Evolutionary conservation across 2,797 vertebrate genomes (phyloP), one percentile per base, ranked within the genome.

Genomic region (Netta rufina): DNA sequence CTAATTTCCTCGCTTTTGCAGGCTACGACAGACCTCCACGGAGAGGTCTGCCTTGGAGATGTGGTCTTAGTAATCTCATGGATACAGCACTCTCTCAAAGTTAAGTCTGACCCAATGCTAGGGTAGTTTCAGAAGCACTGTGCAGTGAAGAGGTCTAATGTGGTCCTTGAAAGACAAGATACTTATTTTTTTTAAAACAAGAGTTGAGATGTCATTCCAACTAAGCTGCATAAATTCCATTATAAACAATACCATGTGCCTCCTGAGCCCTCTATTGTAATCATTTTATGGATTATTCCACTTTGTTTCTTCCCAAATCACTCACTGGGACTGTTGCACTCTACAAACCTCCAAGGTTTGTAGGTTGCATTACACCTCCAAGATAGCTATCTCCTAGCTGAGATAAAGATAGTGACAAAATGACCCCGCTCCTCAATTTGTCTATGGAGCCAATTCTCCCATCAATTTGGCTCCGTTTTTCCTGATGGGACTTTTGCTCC

Each of bases 1-100:
- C 70, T 92, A n/a, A 81, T 86, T 94, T 93, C 76, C 38, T 94
- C 47, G 8, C 22, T 0, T 93, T 94, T 89, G 51, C 53, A 90
- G 57, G 20, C 71, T 72, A 24, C 64, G 64, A 47, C 60, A 93
- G 69, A 85, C 45, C 36, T 85, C 57, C 38, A 71, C 39, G 75
- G 72, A 92, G 71, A 89, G 32, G 18, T 69, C 53, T 11, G 14
- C 67, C 73, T 90, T 73, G 65, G 45, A 56, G 45, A 65, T 64
- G 41, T 0, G 19, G 65, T 30, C 28, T 93, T 72, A 89, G 32
- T 76, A 85, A 81, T 94, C 93, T 72, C 5, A 0, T 62, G 57
- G 88, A 92, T 41, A 45, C 18, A 62, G 76, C 21, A 62, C 78
- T 69, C 41, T 91, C 7, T 33, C 20, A 8, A 39, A 71, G 36